Conservation (phyloP, 2,797 vertebrate species). For the Hylomyscus alleni region DNA sequence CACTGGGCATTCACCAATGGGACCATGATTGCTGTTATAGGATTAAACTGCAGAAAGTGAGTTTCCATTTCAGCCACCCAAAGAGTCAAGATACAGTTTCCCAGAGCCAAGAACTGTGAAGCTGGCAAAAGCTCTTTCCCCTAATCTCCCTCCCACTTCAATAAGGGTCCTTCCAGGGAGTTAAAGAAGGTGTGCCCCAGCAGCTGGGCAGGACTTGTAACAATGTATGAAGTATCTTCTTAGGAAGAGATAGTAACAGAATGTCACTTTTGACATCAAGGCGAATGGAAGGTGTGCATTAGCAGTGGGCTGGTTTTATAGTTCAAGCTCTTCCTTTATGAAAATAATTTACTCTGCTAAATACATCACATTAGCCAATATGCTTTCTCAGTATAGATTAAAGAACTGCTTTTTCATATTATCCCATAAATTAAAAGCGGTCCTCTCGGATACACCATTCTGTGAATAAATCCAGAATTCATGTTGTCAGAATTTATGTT, state of each 20-base stretch:
- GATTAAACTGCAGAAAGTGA: slow-evolving; percentile 11
- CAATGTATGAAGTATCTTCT: slow-evolving; percentile 10
- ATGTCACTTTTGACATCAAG: not conserved
- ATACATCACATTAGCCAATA: slow-evolving; percentile 68
- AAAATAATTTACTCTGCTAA: slow-evolving; percentile 82
- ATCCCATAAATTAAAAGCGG: slow-evolving; percentile 87
- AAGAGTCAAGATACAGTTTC: not conserved
- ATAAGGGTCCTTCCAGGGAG: not conserved
- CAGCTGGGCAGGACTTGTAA: not conserved
- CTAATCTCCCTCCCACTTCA: not conserved
- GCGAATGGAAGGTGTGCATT: slow-evolving; percentile 62
- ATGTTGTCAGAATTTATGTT: slow-evolving; percentile 90
- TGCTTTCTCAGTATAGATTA: slow-evolving; percentile 61
- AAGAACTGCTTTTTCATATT: slow-evolving; percentile 71
- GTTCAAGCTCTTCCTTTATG: slow-evolving; percentile 60
- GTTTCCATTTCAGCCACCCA: slow-evolving; percentile 49
- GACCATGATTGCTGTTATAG: not conserved
- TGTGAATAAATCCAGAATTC: slow-evolving; percentile 83
- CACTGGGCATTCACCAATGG: not conserved
- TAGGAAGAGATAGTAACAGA: not conserved
- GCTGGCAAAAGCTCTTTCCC: not conserved
- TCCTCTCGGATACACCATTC: slow-evolving; percentile 85
- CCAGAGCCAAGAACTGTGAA: not conserved
- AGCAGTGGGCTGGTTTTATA: slow-evolving; percentile 44
- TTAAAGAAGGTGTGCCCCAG: slow-evolving; percentile 5